Percentiles rank a stretch among this genome's conserved stretches.
phyloP scores from a whole-genome alignment of 2,888 invertebrate genomes.

The Unio delphinus region DNA sequence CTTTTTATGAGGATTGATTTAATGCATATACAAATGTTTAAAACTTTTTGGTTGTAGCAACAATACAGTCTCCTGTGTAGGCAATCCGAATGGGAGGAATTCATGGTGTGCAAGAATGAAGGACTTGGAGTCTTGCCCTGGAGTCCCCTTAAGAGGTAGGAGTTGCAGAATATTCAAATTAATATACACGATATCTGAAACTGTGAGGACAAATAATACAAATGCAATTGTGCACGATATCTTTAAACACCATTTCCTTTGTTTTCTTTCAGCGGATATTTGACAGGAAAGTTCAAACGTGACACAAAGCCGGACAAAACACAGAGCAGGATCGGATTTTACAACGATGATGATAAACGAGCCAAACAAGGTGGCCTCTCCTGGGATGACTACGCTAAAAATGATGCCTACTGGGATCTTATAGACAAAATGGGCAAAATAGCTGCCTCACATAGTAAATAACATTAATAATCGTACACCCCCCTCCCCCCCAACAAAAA shows the following conservation, averaged over 20 bases:
- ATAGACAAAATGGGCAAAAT: slow-evolving; percentile 12
- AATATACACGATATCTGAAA: too few species aligned
- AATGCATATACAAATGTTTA: too few species aligned
- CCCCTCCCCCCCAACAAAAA: too few species aligned
- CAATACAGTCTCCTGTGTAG: slow-evolving; percentile 62
- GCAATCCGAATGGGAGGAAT: slow-evolving; percentile 59
- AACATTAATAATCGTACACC: neutral
- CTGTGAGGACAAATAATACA: too few species aligned
- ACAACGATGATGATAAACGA: too few species aligned
- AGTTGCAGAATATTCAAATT: too few species aligned
- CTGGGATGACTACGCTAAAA: slow-evolving; percentile 19
- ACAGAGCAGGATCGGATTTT: slow-evolving; percentile 5
- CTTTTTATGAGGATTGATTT: too few species aligned
- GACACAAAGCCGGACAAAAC: slow-evolving; percentile 5
- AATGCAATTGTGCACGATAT: too few species aligned
- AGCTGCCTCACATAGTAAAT: slow-evolving; percentile 14
- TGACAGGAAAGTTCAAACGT: slow-evolving; percentile 30
- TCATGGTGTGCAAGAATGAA: slow-evolving; percentile 59
- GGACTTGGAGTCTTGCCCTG: slow-evolving; percentile 63
- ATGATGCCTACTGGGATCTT: slow-evolving; percentile 23
- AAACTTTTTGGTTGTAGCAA: slow-evolving; percentile 43
- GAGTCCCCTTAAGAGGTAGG: slow-evolving; percentile 44
- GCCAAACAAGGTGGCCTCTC: slow-evolving; percentile 1
- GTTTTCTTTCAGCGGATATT: slow-evolving; percentile 15
- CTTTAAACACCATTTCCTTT: too few species aligned